phyloP scores from a whole-genome alignment of 92 coral and sea anemone genomes.

The Palythoa grandiflora region DNA sequence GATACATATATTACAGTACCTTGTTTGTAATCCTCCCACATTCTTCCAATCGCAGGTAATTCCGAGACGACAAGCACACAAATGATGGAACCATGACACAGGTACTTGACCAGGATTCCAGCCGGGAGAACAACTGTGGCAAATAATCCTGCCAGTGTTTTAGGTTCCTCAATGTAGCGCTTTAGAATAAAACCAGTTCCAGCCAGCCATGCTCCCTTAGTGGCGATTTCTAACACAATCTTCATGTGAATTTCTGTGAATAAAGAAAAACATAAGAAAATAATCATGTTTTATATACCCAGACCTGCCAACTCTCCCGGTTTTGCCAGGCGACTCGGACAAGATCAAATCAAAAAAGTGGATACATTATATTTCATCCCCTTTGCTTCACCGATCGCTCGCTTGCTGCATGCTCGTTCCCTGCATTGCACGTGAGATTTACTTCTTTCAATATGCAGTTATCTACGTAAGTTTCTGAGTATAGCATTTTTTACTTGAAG shows the following conservation, averaged over 20 bases:
- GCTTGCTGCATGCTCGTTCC: too few relatives aligned
- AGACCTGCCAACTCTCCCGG: too few relatives aligned
- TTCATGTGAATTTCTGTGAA: conserved; percentile 36
- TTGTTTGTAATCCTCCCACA: conserved; percentile 70
- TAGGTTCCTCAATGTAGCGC: conserved; percentile 75
- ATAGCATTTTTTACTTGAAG: too few relatives aligned
- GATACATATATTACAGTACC: conserved; percentile 19
- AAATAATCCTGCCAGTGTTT: conserved; percentile 61
- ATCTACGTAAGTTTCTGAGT: too few relatives aligned
- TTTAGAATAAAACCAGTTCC: conserved; percentile 76
- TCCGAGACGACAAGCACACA: conserved; percentile 69
- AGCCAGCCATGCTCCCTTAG: conserved; percentile 76
- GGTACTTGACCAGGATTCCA: conserved; percentile 66
- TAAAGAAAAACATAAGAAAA: neutral
- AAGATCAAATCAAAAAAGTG: too few relatives aligned
- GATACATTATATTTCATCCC: too few relatives aligned
- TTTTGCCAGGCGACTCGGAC: neutral
- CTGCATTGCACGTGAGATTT: too few relatives aligned
- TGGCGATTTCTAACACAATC: conserved; percentile 55
- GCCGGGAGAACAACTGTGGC: conserved; percentile 74
- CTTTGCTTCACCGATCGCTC: too few relatives aligned
- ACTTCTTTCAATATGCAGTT: too few relatives aligned
- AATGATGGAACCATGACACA: conserved; percentile 72
- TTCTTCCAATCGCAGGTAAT: conserved; percentile 50
- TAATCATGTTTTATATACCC: neutral